A percentile compares a stretch with the other conserved stretches of the same genome.
Conservation (phyloP, 2,113 vertebrate genomes). For the Loxodonta africana region DNA sequence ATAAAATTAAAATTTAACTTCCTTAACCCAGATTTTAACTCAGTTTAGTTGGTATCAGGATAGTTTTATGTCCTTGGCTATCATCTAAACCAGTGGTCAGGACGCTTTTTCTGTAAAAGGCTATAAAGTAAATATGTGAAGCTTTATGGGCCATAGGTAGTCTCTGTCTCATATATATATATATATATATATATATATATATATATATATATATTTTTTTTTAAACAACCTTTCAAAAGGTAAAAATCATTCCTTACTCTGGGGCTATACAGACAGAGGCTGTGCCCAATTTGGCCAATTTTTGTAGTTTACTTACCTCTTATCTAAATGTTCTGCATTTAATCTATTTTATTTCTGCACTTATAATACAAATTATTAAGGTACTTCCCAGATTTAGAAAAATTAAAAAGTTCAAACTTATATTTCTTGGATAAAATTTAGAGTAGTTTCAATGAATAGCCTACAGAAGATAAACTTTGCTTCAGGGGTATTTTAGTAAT, state of each 20-base stretch:
- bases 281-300: neutral
- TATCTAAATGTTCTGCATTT: neutral
- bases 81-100: neutral
- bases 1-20: constrained; percentile 53
- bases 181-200: no score
- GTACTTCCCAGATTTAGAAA: constrained; percentile 5
- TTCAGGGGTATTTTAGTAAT: constrained; percentile 51
- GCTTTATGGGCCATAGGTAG: neutral
- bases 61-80: neutral
- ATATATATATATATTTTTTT: neutral
- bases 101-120: neutral
- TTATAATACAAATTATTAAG: neutral
- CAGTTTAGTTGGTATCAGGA: neutral
- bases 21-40: neutral
- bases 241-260: neutral
- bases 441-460: constrained; percentile 17
- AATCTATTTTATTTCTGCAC: constrained; percentile 6
- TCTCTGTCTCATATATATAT: neutral
- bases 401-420: neutral
- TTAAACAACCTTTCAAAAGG: neutral
- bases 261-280: neutral
- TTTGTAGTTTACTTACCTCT: neutral
- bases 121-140: neutral
- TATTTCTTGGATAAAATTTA: constrained; percentile 59
- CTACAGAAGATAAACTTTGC: constrained; percentile 59